Percentiles rank a stretch among this genome's conserved stretches.
phyloP scores from a whole-genome alignment of 1,140 invertebrate genomes.

The Contarinia nasturtii region DNA sequence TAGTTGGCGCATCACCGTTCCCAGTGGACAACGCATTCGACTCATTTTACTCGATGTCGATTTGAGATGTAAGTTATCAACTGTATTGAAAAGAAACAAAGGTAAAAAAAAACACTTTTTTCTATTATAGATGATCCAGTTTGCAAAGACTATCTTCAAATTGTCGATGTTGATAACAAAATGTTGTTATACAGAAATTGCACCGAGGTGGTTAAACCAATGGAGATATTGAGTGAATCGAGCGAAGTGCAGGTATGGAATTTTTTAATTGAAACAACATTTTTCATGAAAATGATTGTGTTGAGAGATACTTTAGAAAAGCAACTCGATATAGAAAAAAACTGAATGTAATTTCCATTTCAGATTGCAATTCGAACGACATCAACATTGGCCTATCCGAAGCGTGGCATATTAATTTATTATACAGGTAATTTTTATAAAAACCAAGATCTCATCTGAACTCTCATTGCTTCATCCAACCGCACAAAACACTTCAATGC shows the following conservation, averaged over 20 bases:
- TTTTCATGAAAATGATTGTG: neutral
- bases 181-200: conserved; percentile 2
- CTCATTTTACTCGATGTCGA: conserved; percentile 35
- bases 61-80: conserved; percentile 33
- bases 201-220: neutral
- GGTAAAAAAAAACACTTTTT: neutral
- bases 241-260: conserved; percentile 3
- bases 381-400: conserved; percentile 27
- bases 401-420: conserved; percentile 31
- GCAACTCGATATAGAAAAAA: neutral
- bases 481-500: neutral
- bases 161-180: conserved; percentile 1
- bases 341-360: neutral
- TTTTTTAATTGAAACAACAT: neutral
- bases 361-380: conserved; percentile 20
- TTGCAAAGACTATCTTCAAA: conserved; percentile 5
- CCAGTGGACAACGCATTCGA: conserved; percentile 29
- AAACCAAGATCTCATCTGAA: neutral
- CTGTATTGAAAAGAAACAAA: neutral
- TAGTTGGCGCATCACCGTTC: conserved; percentile 29
- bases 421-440: conserved; percentile 29
- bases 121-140: neutral
- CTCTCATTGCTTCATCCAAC: neutral
- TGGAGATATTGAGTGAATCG: conserved; percentile 2
- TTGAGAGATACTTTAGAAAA: too few relatives aligned